Percentiles rank a stretch among this genome's conserved stretches.
These are phyloP conservation scores for Halichondria panicea DNA, from an alignment of 37 sponge, comb jelly and placozoan genomes.

Conservation along the genomic window DNA sequence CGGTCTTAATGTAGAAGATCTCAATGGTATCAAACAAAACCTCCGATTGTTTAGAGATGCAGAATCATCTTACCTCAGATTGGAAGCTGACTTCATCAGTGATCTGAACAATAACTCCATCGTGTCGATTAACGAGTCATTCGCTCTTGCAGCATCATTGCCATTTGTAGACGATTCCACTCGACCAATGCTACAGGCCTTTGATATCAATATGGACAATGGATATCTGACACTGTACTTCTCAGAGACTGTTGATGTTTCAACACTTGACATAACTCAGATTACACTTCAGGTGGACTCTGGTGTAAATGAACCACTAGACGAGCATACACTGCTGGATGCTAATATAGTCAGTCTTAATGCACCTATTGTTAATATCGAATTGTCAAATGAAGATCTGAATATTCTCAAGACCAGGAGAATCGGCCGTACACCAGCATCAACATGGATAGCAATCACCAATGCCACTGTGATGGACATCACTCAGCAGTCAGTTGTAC, in stretches of 20 bases:
- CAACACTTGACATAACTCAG: slow-evolving; percentile 58
- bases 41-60: slow-evolving; percentile 41
- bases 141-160: slow-evolving; percentile 44
- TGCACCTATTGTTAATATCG: slow-evolving; percentile 41
- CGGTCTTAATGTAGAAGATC: slow-evolving; percentile 60
- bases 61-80: slow-evolving; percentile 51
- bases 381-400: slow-evolving; percentile 66
- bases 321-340: slow-evolving; percentile 39
- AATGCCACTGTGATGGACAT: slow-evolving; percentile 60
- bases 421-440: slow-evolving; percentile 50
- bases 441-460: slow-evolving; percentile 58
- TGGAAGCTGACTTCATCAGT: slow-evolving; percentile 39
- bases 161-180: slow-evolving; percentile 70
- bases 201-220: slow-evolving; percentile 79
- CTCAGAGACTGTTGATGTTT: slow-evolving; percentile 84
- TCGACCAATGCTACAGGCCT: slow-evolving; percentile 50
- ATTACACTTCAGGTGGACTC: slow-evolving; percentile 70
- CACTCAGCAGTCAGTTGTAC: slow-evolving; percentile 27
- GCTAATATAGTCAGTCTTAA: slow-evolving; percentile 23
- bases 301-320: background rate
- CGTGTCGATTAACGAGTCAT: slow-evolving; percentile 22
- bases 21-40: slow-evolving; percentile 78
- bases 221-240: slow-evolving; percentile 77
- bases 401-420: slow-evolving; percentile 72
- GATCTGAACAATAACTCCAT: slow-evolving; percentile 76